Evolutionary conservation across 2,888 invertebrate species (phyloP), one percentile per base, ranked within the genome.

Genomic region (Eristalis intricaria): DNA sequence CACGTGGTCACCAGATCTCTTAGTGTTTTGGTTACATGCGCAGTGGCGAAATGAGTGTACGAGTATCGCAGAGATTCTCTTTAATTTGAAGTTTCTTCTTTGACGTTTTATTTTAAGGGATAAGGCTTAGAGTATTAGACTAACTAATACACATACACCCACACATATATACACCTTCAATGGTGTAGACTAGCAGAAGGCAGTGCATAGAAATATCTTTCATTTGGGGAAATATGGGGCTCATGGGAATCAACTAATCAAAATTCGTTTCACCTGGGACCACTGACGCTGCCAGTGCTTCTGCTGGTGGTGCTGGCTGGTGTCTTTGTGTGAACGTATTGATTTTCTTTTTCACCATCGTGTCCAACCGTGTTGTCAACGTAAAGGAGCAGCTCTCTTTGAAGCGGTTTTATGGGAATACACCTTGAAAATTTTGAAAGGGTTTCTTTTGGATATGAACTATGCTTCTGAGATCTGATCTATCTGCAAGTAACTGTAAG

Each of bases 221-320:
- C 83, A 84, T 84, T 81, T 84, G 90, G 90, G 92, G 91, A 92
- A 92, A 92, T 92, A 93, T 93, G 92, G 91, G 90, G 90, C 93
- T 91, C 92, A 85, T 87, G 93, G 91, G 93, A 91, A 90, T 92
- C 90, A 92, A 92, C 92, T 93, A 93, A 93, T 93, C 93, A 93
- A 92, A 93, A 93, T 92, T 92, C 91, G 91, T 91, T 91, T 90
- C 92, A 91, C 91, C 91, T 91, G 92, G 92, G 93, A 91, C 90
- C 78, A 88, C 69, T 89, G 88, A 84, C 88, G 73, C 84, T 74
- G 79, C 78, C 60, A 29, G 65, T 77, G 63, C 61, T 71, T 35
- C 76, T 66, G 77, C 63, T 74, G 82, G 75, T 81, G 32, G 32
- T 74, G 82, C 77, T 81, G 65, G 77, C 77, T 81, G 65, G 77